Percentiles rank a stretch among this genome's conserved stretches.
Conservation (phyloP, 2,888 invertebrate genomes). For the Ophioninae sp. region DNA sequence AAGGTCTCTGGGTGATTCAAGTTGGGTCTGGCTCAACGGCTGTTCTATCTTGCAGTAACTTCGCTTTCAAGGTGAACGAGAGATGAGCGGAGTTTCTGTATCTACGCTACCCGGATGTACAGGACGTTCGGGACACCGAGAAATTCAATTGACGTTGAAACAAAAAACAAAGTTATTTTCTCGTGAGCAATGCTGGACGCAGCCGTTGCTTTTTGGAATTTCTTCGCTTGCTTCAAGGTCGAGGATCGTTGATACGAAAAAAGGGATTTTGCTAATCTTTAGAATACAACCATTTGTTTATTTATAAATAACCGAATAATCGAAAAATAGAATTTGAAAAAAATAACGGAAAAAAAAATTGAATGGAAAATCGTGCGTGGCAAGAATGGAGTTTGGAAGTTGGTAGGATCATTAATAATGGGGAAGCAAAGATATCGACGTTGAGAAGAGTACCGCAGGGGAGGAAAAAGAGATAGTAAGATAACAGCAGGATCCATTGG, state of each 20-base stretch:
- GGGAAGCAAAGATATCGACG: background rate
- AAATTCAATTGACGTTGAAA: background rate
- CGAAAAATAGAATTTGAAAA: too few species aligned
- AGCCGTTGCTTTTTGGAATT: background rate
- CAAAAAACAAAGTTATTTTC: background rate
- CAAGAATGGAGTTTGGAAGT: background rate
- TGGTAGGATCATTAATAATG: background rate
- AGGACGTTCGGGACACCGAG: background rate
- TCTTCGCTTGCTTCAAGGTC: background rate
- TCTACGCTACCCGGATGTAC: background rate
- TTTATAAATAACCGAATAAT: too few species aligned
- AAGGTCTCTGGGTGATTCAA: conserved; percentile 65
- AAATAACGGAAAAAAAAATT: background rate
- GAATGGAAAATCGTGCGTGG: background rate
- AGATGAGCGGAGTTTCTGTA: conserved; percentile 27
- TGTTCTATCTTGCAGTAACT: conserved; percentile 59
- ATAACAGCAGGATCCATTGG: background rate
- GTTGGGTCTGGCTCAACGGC: conserved; percentile 55
- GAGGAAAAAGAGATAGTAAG: background rate
- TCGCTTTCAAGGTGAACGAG: conserved; percentile 65
- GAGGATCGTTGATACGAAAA: background rate
- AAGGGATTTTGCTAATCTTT: too few species aligned
- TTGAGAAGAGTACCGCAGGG: background rate
- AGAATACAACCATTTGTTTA: too few species aligned
- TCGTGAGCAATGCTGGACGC: background rate